Base-by-base conservation (phyloP, 2,113 vertebrate species). In the Corythornis vintsioides region DNA sequence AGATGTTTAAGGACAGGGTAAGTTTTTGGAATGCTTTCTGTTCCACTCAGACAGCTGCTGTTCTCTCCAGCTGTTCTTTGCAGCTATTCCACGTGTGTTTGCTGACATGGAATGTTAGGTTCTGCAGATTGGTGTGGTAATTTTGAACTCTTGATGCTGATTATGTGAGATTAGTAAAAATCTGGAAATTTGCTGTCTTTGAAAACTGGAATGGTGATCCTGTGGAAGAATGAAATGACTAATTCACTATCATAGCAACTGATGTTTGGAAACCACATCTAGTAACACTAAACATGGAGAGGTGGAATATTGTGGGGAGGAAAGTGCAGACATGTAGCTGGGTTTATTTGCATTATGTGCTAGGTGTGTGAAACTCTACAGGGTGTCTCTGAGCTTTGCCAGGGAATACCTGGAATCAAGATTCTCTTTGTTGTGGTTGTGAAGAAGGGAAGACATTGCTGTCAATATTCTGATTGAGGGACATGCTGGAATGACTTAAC, bases 161-260 rank as follows among this genome's bases (percentile, higher is more conserved):
- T 96, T 95, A 67, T 63, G 16, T 81, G 79, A 93, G 66, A 85
- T 67, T 29, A 60, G 66, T 53, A 83, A 88, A 96, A 95, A 93
- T 93, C 70, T 74, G 85, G 72, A 91, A 91, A 71, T 80, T 80
- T 95, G 73, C 70, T 92, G 80, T 66, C 82, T 60, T 94, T 97
- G 85, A 35, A 91, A 93, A 63, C n/a, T 73, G 78, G 81, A 77
- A 88, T 61, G 43, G 33, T 91, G 65, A 72, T 90, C 57, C 92
- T 78, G 72, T 43, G 69, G 45, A 94, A 87, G 63, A 93, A 92
- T 75, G 89, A 80, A 94, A 76, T 63, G 48, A 69, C 31, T 87
- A 38, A 59, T 70, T 94, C 78, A 18, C 26, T 86, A 35, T 38
- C 38, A 38, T 38, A 38, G 38, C 38, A 38, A 38, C 10, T 38